Conservation (phyloP, 2,888 invertebrate species). For the Eurytoma californica region DNA sequence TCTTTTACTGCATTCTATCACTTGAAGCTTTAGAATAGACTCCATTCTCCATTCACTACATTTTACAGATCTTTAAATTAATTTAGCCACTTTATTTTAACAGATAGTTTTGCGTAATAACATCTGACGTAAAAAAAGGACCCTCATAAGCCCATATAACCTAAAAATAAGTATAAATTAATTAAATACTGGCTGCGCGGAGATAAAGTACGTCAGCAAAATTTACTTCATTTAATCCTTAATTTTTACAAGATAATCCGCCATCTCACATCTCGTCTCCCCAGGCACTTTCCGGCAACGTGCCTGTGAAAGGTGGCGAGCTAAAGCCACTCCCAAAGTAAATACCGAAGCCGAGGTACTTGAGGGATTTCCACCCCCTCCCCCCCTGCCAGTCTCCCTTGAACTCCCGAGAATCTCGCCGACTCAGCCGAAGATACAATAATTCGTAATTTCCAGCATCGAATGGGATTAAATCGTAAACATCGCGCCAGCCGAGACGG, state of each 20-base stretch:
- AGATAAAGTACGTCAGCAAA: too few species aligned
- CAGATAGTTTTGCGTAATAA: too few species aligned
- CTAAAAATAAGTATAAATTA: too few species aligned
- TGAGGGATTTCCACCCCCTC: slow-evolving; percentile 3
- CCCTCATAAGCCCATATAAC: too few species aligned
- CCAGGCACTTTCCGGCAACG: neutral
- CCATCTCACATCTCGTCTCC: neutral
- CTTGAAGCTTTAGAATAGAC: too few species aligned
- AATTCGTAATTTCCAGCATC: slow-evolving; percentile 46
- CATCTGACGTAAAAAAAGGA: too few species aligned
- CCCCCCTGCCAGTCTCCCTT: neutral
- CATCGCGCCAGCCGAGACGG: slow-evolving; percentile 8
- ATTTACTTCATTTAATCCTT: neutral
- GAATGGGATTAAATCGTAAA: slow-evolving; percentile 46
- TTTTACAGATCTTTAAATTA: too few species aligned
- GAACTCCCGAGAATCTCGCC: too few species aligned
- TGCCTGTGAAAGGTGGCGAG: slow-evolving; percentile 8
- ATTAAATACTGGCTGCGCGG: too few species aligned
- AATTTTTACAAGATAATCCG: slow-evolving; percentile 9
- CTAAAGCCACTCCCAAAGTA: slow-evolving; percentile 26
- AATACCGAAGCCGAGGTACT: slow-evolving; percentile 25
- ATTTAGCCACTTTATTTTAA: too few species aligned
- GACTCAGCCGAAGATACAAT: neutral
- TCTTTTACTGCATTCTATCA: too few species aligned
- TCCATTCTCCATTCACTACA: too few species aligned